A percentile compares a stretch with the other conserved stretches of the same genome.
phyloP scores from a whole-genome alignment of 2,797 vertebrate species.

The Pangasius krempfi region DNA sequence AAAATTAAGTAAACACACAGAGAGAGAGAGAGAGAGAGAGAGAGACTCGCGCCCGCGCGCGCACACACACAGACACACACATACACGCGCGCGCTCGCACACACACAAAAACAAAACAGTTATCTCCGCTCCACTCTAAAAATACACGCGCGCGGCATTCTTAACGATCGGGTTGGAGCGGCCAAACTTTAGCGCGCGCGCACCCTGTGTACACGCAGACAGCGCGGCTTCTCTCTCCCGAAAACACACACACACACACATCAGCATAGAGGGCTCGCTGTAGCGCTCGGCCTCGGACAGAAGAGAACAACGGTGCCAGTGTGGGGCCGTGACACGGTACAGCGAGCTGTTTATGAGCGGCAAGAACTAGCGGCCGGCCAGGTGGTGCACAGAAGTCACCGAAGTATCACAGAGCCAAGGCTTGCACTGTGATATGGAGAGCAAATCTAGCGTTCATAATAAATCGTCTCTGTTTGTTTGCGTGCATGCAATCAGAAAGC shows the following conservation, averaged over 20 bases:
- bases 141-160: constrained; percentile 68
- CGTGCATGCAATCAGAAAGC: neutral
- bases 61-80: neutral
- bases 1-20: neutral
- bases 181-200: constrained; percentile 57
- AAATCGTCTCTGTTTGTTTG: constrained; percentile 2
- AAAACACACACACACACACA: constrained; percentile 40
- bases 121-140: constrained; percentile 61
- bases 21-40: too few species aligned
- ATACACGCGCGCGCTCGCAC: neutral
- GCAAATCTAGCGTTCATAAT: constrained; percentile 2
- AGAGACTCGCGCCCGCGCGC: too few species aligned
- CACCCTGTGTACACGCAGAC: constrained; percentile 48
- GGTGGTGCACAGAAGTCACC: constrained; percentile 38
- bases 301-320: constrained; percentile 57
- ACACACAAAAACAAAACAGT: constrained; percentile 54
- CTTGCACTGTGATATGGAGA: neutral
- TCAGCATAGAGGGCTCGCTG: constrained; percentile 57
- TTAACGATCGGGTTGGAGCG: constrained; percentile 68
- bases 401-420: constrained; percentile 11
- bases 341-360: neutral
- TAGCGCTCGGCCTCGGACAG: constrained; percentile 36
- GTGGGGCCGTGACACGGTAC: constrained; percentile 48
- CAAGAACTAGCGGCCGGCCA: constrained; percentile 3
- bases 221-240: constrained; percentile 47